phyloP scores from a whole-genome alignment of 2,797 vertebrate genomes.

The Dicrostonyx torquatus region DNA sequence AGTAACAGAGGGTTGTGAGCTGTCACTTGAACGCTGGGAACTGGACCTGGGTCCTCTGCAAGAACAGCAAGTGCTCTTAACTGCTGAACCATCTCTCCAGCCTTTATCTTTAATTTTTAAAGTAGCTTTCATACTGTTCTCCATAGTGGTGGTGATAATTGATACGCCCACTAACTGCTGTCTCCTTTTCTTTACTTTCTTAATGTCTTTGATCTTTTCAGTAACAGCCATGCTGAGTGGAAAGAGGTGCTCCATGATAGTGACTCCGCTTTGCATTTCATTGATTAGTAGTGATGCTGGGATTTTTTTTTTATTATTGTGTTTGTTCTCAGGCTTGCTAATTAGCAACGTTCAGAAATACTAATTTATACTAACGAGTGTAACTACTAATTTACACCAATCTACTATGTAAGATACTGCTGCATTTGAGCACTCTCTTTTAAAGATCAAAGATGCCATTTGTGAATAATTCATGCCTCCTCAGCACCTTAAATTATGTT shows the following conservation, averaged over 20 bases:
- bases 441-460: slow-evolving; percentile 75
- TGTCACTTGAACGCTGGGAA: background rate
- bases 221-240: background rate
- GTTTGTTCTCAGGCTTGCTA: slow-evolving; percentile 62
- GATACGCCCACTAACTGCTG: background rate
- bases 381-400: slow-evolving; percentile 51
- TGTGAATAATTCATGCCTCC: slow-evolving; percentile 67
- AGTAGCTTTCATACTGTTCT: background rate
- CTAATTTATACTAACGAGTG: slow-evolving; percentile 64
- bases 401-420: slow-evolving; percentile 20
- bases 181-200: background rate
- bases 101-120: background rate
- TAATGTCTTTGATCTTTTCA: background rate
- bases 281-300: background rate
- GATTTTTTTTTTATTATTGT: background rate
- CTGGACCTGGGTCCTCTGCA: background rate
- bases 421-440: slow-evolving; percentile 35
- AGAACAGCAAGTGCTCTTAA: background rate
- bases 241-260: background rate
- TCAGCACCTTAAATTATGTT: slow-evolving; percentile 72
- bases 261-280: background rate
- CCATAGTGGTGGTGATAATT: background rate
- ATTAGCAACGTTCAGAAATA: slow-evolving; percentile 64
- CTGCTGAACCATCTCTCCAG: background rate
- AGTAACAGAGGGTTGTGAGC: background rate